These are phyloP conservation scores for Salminus brasiliensis DNA, from an alignment of 2,113 vertebrate species.

Conservation along the genomic window DNA sequence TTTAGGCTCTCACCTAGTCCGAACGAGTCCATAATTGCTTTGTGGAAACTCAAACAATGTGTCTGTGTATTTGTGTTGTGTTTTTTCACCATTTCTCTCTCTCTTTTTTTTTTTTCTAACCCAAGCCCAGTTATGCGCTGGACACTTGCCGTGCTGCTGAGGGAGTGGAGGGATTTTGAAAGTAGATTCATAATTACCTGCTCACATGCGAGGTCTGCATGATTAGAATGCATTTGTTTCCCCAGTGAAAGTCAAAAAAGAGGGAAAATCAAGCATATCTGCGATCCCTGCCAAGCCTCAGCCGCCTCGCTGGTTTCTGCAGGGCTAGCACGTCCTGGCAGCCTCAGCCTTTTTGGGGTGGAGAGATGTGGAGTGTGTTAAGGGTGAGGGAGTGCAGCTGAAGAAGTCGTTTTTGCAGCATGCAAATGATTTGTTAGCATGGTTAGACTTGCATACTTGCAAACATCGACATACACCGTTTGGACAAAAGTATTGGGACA, in stretches of 20 bases:
- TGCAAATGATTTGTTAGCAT: too few species aligned
- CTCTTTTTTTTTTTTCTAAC: background rate
- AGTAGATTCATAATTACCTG: slow-evolving; percentile 59
- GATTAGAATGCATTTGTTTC: slow-evolving; percentile 3
- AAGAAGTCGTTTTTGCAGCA: background rate
- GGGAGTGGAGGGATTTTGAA: slow-evolving; percentile 54
- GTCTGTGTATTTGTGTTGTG: slow-evolving; percentile 49
- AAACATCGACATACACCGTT: too few species aligned
- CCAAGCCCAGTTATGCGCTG: slow-evolving; percentile 40
- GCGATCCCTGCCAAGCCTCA: slow-evolving; percentile 1
- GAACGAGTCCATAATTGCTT: slow-evolving; percentile 49
- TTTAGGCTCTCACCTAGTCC: slow-evolving; percentile 12
- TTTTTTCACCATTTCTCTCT: slow-evolving; percentile 43
- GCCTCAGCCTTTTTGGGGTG: background rate
- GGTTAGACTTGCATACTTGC: too few species aligned
- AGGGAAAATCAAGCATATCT: background rate
- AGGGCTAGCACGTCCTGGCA: slow-evolving; percentile 16
- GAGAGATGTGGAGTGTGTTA: background rate
- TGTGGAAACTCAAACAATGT: slow-evolving; percentile 54
- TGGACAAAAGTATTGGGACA: too few species aligned
- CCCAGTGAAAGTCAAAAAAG: slow-evolving; percentile 1
- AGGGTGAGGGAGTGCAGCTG: background rate
- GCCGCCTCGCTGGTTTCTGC: background rate
- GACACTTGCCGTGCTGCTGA: slow-evolving; percentile 48
- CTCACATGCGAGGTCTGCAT: slow-evolving; percentile 57